These are phyloP conservation scores for Propsilocerus akamusi DNA, from an alignment of 1,140 invertebrate species.

Conservation along the genomic window DNA sequence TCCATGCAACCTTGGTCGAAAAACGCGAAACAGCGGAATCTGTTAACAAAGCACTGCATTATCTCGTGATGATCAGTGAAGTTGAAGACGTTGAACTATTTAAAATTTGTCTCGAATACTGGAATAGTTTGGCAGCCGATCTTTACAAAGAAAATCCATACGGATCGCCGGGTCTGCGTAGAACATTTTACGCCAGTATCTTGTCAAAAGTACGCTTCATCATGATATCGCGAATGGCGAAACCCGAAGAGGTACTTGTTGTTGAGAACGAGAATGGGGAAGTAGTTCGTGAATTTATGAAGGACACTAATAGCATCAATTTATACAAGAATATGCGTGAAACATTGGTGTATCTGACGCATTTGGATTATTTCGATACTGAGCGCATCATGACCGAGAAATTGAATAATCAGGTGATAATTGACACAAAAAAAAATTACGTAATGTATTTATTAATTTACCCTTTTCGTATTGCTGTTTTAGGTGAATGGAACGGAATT, in stretches of 20 bases:
- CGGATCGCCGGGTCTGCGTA: conserved; percentile 22
- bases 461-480: too few species aligned
- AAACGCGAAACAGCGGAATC: conserved; percentile 50
- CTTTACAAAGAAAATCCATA: conserved; percentile 66
- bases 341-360: conserved; percentile 95
- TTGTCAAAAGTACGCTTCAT: conserved; percentile 87
- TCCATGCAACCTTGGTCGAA: conserved; percentile 80
- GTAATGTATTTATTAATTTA: neutral
- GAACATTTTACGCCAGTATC: conserved; percentile 58
- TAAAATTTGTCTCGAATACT: conserved; percentile 99
- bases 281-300: conserved; percentile 98
- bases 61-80: conserved; percentile 92
- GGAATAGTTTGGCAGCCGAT: conserved; percentile 84
- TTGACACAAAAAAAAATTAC: neutral
- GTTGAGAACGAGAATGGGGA: conserved; percentile 99
- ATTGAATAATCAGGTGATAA: conserved; percentile 82
- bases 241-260: conserved; percentile 99
- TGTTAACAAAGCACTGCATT: conserved; percentile 70
- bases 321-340: conserved; percentile 99
- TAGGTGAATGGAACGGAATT: conserved; percentile 79
- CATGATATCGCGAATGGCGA: conserved; percentile 99
- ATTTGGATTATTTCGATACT: conserved; percentile 95
- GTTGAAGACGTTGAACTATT: conserved; percentile 99
- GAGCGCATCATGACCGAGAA: conserved; percentile 99
- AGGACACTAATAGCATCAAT: conserved; percentile 98